Evolutionary conservation across 2,888 invertebrate genomes (phyloP), one percentile per base, ranked within the genome.

Genomic region (Pecten maximus): DNA sequence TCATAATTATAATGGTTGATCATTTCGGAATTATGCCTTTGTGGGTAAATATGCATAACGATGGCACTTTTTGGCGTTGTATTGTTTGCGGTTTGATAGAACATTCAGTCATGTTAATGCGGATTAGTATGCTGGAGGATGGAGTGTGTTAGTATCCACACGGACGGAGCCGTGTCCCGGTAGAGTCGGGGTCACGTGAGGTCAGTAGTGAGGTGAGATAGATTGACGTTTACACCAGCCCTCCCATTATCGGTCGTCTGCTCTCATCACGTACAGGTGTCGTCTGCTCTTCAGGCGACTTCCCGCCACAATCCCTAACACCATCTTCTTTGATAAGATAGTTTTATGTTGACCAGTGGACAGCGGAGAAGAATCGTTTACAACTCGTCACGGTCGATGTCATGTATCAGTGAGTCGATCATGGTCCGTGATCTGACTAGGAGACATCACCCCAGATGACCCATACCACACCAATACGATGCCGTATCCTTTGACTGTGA

Each of bases 401-500:
- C 16, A 54, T 74, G 74, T 35, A 74, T 74, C 74, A 28, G 28
- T 35, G 74, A 8, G 74, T 74, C 74, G 74, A 74, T 74, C 74
- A 74, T 74, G 15, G 74, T 15, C 35, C 28, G 35, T 74, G 74
- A 74, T 74, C 35, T 28, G 4, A 8, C 8, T 19, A 16, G 10
- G 40, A 40, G 86, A 40, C 89, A 40, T 89, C 89, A 89, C 86
- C 89, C 86, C n/a, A 89, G 23, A 86, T 74, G 74, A 89, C 60
- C 40, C 28, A 40, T 40, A 40, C 40, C 40, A 40, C 40, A 44
- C 89, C 44, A 44, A 44, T 40, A 19, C 40, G 2, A 88, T 48
- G 54, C 44, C 40, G 28, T 35, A 28, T 40, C 90, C 88, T 90
- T 90, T 90, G 90, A 90, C 88, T 90, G 48, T 90, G 86, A 88